These are phyloP conservation scores for Dendroctonus valens DNA, from an alignment of 1,140 invertebrate species.

Conservation along the genomic window DNA sequence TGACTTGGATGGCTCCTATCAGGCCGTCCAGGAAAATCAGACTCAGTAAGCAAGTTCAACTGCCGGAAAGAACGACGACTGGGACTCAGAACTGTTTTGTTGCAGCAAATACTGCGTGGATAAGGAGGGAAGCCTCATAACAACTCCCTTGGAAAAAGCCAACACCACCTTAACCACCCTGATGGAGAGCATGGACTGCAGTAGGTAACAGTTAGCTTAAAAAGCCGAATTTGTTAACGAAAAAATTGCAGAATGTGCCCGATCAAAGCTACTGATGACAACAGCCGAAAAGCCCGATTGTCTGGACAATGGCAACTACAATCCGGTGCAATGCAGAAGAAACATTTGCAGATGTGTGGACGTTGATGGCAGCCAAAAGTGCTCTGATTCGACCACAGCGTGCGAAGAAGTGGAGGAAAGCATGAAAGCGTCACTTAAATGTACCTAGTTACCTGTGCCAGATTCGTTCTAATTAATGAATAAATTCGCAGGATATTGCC, in stretches of 20 bases:
- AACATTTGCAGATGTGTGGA: slow-evolving; percentile 61
- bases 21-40: slow-evolving; percentile 42
- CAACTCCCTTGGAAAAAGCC: slow-evolving; percentile 33
- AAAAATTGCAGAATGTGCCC: slow-evolving; percentile 57
- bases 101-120: slow-evolving; percentile 57
- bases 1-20: slow-evolving; percentile 57
- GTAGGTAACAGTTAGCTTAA: slow-evolving; percentile 16
- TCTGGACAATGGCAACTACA: slow-evolving; percentile 61
- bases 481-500: too few species aligned
- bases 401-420: slow-evolving; percentile 26
- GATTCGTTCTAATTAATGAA: too few species aligned
- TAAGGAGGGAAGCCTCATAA: slow-evolving; percentile 52
- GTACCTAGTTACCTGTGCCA: too few species aligned
- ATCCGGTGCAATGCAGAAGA: slow-evolving; percentile 57
- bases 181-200: slow-evolving; percentile 56
- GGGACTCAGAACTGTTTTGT: slow-evolving; percentile 27
- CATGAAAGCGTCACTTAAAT: background rate
- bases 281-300: slow-evolving; percentile 55
- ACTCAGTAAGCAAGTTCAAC: slow-evolving; percentile 33
- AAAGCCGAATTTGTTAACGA: background rate
- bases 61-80: background rate
- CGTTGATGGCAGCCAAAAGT: slow-evolving; percentile 56
- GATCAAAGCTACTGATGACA: slow-evolving; percentile 52
- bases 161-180: slow-evolving; percentile 43
- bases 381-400: background rate